Percentiles rank a stretch among this genome's conserved stretches.
These are phyloP conservation scores for Papilio protenor DNA, from an alignment of 2,888 invertebrate species.

Conservation along the genomic window DNA sequence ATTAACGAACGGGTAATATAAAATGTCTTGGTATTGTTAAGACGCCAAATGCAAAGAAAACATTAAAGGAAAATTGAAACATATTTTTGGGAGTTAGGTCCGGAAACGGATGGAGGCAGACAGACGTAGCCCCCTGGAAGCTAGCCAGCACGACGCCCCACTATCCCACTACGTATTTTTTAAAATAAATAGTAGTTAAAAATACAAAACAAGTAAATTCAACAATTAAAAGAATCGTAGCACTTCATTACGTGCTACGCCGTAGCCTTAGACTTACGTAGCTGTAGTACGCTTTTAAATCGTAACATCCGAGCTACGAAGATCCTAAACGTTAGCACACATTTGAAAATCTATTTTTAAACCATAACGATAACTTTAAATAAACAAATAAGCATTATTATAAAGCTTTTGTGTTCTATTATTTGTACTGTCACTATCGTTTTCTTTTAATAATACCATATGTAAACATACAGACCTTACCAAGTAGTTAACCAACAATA, in stretches of 20 bases:
- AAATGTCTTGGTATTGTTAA: constrained; percentile 46
- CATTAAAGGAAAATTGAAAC: constrained; percentile 61
- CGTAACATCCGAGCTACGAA: background rate
- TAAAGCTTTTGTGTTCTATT: too few relatives aligned
- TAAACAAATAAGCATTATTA: background rate
- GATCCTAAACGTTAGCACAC: background rate
- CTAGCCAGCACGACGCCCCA: constrained; percentile 49
- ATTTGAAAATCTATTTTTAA: background rate
- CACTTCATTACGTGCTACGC: background rate
- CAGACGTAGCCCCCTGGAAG: constrained; percentile 55
- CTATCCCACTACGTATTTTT: constrained; percentile 44
- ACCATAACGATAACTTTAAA: background rate
- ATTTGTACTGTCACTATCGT: too few relatives aligned
- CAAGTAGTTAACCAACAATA: too few relatives aligned
- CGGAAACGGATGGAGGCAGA: constrained; percentile 68
- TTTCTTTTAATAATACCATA: too few relatives aligned
- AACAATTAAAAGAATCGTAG: background rate
- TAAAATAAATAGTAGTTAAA: background rate
- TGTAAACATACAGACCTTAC: too few relatives aligned
- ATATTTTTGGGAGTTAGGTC: constrained; percentile 64
- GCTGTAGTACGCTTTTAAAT: background rate
- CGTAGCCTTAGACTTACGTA: too few relatives aligned
- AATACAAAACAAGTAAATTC: background rate
- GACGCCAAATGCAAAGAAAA: constrained; percentile 57
- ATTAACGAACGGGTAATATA: constrained; percentile 45